Base-by-base conservation (phyloP, 2,888 invertebrate genomes). In the Phasia obesa region DNA sequence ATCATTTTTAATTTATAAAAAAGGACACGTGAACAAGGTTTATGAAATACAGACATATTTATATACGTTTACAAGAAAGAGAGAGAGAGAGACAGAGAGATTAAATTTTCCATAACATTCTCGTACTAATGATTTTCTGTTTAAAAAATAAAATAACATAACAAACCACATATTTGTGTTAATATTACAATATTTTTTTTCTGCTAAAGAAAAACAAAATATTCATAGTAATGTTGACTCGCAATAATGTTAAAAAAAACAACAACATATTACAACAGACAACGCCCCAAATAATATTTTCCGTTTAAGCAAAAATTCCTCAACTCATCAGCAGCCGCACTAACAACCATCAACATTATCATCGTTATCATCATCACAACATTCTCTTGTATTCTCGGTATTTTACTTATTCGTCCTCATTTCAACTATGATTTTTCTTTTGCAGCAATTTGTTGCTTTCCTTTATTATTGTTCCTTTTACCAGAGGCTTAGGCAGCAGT, bases 271-370 rank as follows among this genome's bases (percentile, higher is more conserved):
- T 38, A 27, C 19, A 73, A 73, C 53, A 83, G 82, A 79, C 83
- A 83, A 83, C 83, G 83, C 83, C 83, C 83, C 79, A 83, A 83
- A 78, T 64, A 83, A 70, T 74, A 53, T 64, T 77, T 74, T 69
- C 31, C 49, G 44, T 69, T 67, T 27, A 31, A 67, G 53, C 17
- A 47, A 65, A 75, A 65, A 67, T 59, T 51, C 51, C 67, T 60
- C 42, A 13, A 19, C 65, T 49, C 49, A 67, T 51, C 75, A 51
- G 47, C 42, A 67, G 27, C 44, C 27, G 0, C 27, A 53, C 5
- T 38, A 67, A 25, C 44, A 53, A 53, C 6, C 38, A 31, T 13
- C 42, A 49, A 11, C 23, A 49, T 6, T 11, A 11, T 35, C 11
- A 35, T 35, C 1, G 5, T 35, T 11, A 35, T 35, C 35, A 35